Percentiles rank a stretch among this genome's conserved stretches.
phyloP scores from a whole-genome alignment of 1,140 invertebrate genomes.

The Whitmania pigra region DNA sequence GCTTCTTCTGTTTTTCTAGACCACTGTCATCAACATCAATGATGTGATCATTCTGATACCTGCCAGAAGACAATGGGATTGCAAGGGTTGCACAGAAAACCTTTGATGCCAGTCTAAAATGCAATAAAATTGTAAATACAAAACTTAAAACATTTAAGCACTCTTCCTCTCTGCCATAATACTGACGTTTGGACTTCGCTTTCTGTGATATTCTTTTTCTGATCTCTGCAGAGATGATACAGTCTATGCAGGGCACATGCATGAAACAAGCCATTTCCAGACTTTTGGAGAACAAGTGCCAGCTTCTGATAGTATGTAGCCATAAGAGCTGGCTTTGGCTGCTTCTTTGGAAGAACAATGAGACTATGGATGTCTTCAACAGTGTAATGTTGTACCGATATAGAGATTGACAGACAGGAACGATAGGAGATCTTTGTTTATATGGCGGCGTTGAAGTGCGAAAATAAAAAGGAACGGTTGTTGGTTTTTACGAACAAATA shows the following conservation, averaged over 20 bases:
- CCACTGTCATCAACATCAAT: slow-evolving; percentile 92
- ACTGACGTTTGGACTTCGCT: slow-evolving; percentile 72
- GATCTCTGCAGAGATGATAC: slow-evolving; percentile 79
- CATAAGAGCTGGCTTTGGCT: slow-evolving; percentile 89
- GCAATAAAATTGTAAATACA: not conserved
- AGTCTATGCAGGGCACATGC: slow-evolving; percentile 87
- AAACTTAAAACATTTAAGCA: slow-evolving; percentile 20
- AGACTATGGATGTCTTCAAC: slow-evolving; percentile 93
- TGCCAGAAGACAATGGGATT: slow-evolving; percentile 80
- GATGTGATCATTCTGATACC: slow-evolving; percentile 89
- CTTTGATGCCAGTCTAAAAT: slow-evolving; percentile 55
- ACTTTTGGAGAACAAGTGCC: slow-evolving; percentile 97
- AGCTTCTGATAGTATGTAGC: slow-evolving; percentile 95
- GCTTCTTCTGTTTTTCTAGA: slow-evolving; percentile 73
- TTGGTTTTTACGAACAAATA: too few relatives aligned
- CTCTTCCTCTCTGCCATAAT: not conserved
- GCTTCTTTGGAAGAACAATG: slow-evolving; percentile 89
- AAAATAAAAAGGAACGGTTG: too few relatives aligned
- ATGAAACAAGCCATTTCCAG: slow-evolving; percentile 93
- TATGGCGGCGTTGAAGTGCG: too few relatives aligned
- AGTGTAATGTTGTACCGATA: too few relatives aligned
- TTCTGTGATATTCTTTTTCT: slow-evolving; percentile 88
- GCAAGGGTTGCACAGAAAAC: slow-evolving; percentile 82
- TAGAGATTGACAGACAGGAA: too few relatives aligned
- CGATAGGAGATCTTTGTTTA: too few relatives aligned